These are phyloP conservation scores for Brachylomia viminalis DNA, from an alignment of 2,888 invertebrate species.

Conservation along the genomic window DNA sequence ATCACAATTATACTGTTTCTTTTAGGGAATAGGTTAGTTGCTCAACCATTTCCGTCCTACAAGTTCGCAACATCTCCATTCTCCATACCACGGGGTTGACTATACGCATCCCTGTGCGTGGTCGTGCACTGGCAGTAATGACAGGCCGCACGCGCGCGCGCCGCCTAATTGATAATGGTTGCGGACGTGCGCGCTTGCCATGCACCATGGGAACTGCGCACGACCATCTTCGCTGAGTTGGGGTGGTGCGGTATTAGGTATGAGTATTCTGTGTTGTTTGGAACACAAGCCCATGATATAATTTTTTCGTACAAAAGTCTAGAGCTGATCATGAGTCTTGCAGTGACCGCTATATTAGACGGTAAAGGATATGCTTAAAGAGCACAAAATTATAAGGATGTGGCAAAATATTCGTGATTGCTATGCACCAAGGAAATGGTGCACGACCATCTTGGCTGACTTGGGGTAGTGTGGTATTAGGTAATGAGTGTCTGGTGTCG, in stretches of 20 bases:
- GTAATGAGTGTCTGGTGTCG: constrained; percentile 11
- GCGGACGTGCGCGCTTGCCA: constrained; percentile 83
- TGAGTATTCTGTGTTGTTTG: no score
- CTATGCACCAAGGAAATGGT: constrained; percentile 81
- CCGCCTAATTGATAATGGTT: constrained; percentile 89
- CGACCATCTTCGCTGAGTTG: constrained; percentile 57
- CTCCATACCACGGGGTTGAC: constrained; percentile 60
- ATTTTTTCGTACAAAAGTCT: no score
- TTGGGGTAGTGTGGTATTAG: constrained; percentile 71
- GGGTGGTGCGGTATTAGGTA: constrained; percentile 71
- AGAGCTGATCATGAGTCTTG: no score
- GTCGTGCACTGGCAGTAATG: constrained; percentile 86
- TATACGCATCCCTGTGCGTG: constrained; percentile 78
- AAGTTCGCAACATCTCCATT: neutral
- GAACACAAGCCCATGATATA: no score
- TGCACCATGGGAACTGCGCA: constrained; percentile 80
- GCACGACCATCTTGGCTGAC: constrained; percentile 61
- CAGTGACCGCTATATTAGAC: no score
- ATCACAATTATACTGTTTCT: neutral
- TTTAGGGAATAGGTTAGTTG: neutral
- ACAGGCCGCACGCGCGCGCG: constrained; percentile 88
- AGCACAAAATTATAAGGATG: no score
- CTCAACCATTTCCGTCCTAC: neutral
- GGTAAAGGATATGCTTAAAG: no score
- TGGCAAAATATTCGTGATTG: constrained; percentile 79